Evolutionary conservation across 2,113 vertebrate species (phyloP), one percentile per base, ranked within the genome.

Genomic region (Marcusenius ussheri): DNA sequence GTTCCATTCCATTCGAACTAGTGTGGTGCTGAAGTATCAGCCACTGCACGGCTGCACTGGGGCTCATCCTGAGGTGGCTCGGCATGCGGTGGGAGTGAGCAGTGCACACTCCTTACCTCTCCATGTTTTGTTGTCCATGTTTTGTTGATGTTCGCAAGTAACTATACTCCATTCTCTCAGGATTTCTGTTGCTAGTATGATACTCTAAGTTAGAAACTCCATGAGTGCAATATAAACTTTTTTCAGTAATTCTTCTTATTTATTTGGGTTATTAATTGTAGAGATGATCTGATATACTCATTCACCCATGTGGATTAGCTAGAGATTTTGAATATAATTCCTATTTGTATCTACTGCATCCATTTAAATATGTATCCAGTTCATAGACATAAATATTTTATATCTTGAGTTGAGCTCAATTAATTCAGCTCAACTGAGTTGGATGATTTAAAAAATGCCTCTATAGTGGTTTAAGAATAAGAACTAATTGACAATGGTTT

Each of bases 371-470:
- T 50, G 27, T 10, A 86, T 86, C n/a, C 45, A 86, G 11, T 50
- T 86, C 83, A 86, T 31, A 6, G 45, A 86, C 24, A 50, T 50
- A 27, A 86, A 86, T 86, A 86, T 50, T 86, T 86, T 27, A 86
- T 15, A 27, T 49, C 45, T 49, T 13, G 10, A 86, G 21, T 84
- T 84, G 80, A 83, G 7, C 10, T 77, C 31, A 77, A 39, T 77
- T 77, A 77, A 77, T 77, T 31, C 70, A 39, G 70, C 31, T 77
- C 11, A 39, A 27, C 70, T 77, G 27, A 74, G 66, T 35, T 74
- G 66, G 66, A 39, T 77, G 31, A 39, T 39, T 17, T 19, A 17
- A 35, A 77, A 77, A 77, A 80, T 80, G 7, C 35, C 6, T 80
- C 13, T 17, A 17, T 1, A 35, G 13, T 80, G 35, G 13, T 80